A percentile compares a stretch with the other conserved stretches of the same genome.
These are phyloP conservation scores for Mesochorus sp. DNA, from an alignment of 2,888 invertebrate genomes.

Conservation along the genomic window DNA sequence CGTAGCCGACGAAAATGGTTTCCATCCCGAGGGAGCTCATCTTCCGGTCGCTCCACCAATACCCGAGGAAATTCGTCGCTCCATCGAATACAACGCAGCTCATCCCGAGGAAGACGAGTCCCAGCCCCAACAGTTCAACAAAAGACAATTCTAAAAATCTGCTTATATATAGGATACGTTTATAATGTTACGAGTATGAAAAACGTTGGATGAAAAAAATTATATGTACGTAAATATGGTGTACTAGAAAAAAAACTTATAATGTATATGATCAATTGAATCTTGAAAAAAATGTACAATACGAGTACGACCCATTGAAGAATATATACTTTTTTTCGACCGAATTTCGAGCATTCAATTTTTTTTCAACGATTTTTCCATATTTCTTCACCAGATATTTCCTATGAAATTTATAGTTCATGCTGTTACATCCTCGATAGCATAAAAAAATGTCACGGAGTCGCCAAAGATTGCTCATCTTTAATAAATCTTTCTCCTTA, in stretches of 20 bases:
- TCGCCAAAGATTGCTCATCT: too few species aligned
- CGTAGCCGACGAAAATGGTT: slow-evolving; percentile 64
- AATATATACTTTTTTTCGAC: slow-evolving; percentile 47
- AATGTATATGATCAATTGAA: too few species aligned
- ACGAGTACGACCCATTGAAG: slow-evolving; percentile 30
- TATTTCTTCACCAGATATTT: too few species aligned
- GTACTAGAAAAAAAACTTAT: too few species aligned
- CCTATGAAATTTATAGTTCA: too few species aligned
- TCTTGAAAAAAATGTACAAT: neutral
- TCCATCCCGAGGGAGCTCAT: slow-evolving; percentile 65
- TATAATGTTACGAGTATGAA: neutral
- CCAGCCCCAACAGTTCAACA: slow-evolving; percentile 11
- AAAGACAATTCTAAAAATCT: slow-evolving; percentile 17
- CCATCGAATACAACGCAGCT: slow-evolving; percentile 59
- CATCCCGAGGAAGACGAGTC: slow-evolving; percentile 48
- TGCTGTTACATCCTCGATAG: too few species aligned
- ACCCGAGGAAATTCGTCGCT: slow-evolving; percentile 61
- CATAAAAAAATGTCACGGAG: too few species aligned
- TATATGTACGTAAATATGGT: neutral
- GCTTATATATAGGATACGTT: neutral
- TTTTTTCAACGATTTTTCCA: neutral
- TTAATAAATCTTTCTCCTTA: slow-evolving; percentile 5
- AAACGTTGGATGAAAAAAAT: neutral
- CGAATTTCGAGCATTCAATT: neutral
- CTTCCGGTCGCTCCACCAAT: slow-evolving; percentile 59